Conservation (phyloP, 2,113 vertebrate species). For the Xiphorhynchus elegans region DNA sequence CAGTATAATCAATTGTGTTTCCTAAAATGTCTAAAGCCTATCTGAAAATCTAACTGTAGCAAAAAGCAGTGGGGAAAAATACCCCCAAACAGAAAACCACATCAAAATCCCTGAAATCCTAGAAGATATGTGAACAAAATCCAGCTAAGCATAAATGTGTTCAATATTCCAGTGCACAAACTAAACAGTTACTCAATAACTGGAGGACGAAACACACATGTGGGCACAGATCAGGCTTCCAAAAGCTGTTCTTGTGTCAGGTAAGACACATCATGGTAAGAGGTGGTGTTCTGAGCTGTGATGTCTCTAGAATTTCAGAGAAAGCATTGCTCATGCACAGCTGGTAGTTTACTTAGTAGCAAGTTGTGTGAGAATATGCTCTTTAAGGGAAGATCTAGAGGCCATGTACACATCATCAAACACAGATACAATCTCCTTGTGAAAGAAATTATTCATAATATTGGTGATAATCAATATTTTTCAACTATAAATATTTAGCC, state of each 20-base stretch:
- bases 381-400: not conserved
- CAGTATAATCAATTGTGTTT: not conserved
- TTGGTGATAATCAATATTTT: not conserved
- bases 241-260: not conserved
- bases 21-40: not conserved
- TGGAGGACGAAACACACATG: not conserved
- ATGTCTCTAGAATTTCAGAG: not conserved
- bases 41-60: not conserved
- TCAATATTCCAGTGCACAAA: too few relatives aligned
- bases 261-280: not conserved
- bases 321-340: not conserved
- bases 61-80: not conserved
- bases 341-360: not conserved
- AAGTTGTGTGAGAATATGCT: not conserved
- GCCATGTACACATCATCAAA: not conserved
- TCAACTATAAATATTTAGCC: not conserved
- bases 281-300: not conserved
- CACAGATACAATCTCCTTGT: not conserved
- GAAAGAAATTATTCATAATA: not conserved
- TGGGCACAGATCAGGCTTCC: not conserved
- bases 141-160: too few relatives aligned
- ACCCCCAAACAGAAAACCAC: not conserved
- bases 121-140: not conserved
- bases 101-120: not conserved
- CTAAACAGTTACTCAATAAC: not conserved